phyloP scores from a whole-genome alignment of 2,797 vertebrate genomes.

The Cryptoprocta ferox region DNA sequence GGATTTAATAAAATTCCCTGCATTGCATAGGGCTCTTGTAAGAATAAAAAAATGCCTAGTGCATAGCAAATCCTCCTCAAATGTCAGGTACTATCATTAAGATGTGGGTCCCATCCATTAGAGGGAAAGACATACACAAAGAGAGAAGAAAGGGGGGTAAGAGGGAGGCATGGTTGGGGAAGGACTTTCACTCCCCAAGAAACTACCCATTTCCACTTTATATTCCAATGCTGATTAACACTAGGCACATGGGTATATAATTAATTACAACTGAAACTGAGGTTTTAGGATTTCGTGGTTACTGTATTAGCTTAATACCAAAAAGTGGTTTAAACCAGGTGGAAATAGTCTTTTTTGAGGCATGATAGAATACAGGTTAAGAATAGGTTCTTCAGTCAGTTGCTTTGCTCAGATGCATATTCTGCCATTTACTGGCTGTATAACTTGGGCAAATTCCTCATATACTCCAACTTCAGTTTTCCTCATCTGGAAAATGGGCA shows the following conservation, averaged over 20 bases:
- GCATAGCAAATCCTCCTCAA: background rate
- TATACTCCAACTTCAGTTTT: background rate
- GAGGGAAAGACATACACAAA: background rate
- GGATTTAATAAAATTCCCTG: background rate
- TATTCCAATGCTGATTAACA: background rate
- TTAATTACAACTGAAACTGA: background rate
- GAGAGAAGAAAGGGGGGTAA: background rate
- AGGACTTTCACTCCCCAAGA: background rate
- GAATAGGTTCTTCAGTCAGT: background rate
- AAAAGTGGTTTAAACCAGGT: background rate
- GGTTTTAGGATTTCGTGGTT: background rate
- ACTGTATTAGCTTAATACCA: background rate
- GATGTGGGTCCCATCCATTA: background rate
- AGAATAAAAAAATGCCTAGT: background rate
- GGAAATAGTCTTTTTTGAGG: background rate
- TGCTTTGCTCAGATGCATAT: background rate
- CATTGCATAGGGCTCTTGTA: background rate
- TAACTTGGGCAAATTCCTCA: background rate
- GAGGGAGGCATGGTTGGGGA: background rate
- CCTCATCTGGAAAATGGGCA: background rate
- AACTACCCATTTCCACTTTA: background rate
- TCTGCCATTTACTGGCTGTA: background rate
- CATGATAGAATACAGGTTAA: background rate
- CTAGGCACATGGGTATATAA: background rate
- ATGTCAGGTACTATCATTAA: background rate